Conservation (phyloP, 2,113 vertebrate genomes). For the Canis aureus region DNA sequence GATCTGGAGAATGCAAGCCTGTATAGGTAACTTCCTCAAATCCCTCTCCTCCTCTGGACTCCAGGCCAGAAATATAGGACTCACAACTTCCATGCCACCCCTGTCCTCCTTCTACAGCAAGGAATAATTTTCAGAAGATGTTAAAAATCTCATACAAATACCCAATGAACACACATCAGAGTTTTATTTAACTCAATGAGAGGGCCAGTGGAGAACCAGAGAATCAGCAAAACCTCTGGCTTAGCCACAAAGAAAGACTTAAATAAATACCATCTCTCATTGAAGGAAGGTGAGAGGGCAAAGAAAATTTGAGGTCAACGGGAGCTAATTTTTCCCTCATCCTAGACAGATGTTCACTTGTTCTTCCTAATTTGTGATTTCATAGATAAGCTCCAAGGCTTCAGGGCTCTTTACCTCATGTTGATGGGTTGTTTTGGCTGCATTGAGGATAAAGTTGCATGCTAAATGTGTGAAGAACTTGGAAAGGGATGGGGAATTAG, state of each 20-base stretch:
- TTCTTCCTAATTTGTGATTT: background rate
- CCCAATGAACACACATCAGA: background rate
- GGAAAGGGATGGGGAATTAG: background rate
- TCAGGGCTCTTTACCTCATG: background rate
- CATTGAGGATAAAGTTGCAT: background rate
- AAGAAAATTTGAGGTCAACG: background rate
- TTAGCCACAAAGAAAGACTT: background rate
- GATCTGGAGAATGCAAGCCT: background rate
- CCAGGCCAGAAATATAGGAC: background rate
- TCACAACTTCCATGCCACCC: background rate
- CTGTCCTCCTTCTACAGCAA: background rate
- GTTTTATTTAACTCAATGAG: background rate
- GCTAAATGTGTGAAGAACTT: background rate
- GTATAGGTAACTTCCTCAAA: background rate
- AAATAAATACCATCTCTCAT: background rate
- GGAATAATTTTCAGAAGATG: conserved; percentile 27
- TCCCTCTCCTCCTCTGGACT: background rate
- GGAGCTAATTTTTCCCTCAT: background rate
- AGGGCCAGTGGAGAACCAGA: background rate
- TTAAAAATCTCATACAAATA: background rate
- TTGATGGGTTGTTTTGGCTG: background rate
- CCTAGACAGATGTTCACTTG: background rate
- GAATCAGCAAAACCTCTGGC: background rate
- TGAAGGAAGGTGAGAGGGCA: background rate
- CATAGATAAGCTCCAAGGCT: background rate